Evolutionary conservation across 2,888 invertebrate species (phyloP).

Genomic region (Tuberolachnus salignus): DNA sequence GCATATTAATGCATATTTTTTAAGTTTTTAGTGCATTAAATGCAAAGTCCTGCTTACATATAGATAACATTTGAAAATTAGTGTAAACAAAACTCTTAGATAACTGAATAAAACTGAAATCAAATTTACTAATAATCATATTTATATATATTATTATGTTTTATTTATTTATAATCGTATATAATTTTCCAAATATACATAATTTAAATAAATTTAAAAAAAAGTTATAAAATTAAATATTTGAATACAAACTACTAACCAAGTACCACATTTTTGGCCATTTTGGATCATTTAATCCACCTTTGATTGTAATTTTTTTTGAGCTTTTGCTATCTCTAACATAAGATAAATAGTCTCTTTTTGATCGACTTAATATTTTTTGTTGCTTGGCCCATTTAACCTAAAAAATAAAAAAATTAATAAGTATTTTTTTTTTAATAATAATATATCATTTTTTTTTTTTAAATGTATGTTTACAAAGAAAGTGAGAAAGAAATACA

Average conservation of each 20-base stretch:
- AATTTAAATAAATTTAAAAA: background rate
- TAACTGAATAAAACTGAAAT: no score
- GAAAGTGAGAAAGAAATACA: background rate
- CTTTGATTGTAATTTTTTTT: slow-evolving; percentile 62
- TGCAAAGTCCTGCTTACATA: no score
- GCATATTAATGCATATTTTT: no score
- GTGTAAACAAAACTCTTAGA: no score
- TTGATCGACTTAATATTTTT: slow-evolving; percentile 76
- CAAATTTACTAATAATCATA: no score
- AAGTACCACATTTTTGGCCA: slow-evolving; percentile 98
- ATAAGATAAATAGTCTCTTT: slow-evolving; percentile 71
- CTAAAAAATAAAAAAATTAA: slow-evolving; percentile 61
- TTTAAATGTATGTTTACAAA: slow-evolving; percentile 1
- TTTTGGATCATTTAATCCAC: slow-evolving; percentile 80
- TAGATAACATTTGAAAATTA: no score
- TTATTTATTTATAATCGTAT: no score
- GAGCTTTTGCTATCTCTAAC: slow-evolving; percentile 62
- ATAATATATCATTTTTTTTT: no score
- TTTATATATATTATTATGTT: no score
- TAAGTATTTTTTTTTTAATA: no score
- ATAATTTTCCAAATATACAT: no score
- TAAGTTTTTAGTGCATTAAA: no score
- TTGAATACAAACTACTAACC: slow-evolving; percentile 70
- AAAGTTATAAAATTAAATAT: background rate
- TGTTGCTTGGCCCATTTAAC: slow-evolving; percentile 81